Percentiles rank a stretch among this genome's conserved stretches.
Conservation (phyloP, 2,888 invertebrate genomes). For the Tipula lateralis region DNA sequence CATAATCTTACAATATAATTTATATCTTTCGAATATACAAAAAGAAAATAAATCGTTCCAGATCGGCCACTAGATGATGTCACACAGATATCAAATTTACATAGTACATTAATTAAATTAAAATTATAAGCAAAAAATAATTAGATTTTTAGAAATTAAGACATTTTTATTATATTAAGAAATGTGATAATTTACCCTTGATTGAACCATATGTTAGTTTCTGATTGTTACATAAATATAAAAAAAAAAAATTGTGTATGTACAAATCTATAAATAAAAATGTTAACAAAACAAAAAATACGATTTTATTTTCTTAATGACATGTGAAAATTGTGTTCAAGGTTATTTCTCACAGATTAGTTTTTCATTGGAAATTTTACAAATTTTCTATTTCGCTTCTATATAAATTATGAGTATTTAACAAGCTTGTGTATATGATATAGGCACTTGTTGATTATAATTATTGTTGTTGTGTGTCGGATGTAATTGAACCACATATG, state of each 20-base stretch:
- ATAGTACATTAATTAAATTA: background rate
- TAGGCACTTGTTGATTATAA: background rate
- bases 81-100: background rate
- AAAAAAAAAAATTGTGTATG: background rate
- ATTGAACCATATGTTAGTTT: background rate
- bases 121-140: background rate
- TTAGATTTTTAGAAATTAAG: background rate
- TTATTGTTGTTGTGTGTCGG: background rate
- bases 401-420: background rate
- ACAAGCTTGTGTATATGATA: background rate
- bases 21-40: background rate
- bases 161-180: background rate
- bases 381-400: background rate
- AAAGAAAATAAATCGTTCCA: background rate
- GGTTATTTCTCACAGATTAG: background rate
- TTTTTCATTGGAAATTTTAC: background rate
- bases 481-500: background rate
- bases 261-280: background rate
- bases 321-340: background rate
- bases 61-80: background rate
- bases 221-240: background rate
- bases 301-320: conserved; percentile 11
- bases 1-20: background rate
- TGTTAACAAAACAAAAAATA: background rate
- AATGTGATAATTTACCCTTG: background rate